phyloP scores from a whole-genome alignment of 2,888 invertebrate species.

The Cheilosia variabilis region DNA sequence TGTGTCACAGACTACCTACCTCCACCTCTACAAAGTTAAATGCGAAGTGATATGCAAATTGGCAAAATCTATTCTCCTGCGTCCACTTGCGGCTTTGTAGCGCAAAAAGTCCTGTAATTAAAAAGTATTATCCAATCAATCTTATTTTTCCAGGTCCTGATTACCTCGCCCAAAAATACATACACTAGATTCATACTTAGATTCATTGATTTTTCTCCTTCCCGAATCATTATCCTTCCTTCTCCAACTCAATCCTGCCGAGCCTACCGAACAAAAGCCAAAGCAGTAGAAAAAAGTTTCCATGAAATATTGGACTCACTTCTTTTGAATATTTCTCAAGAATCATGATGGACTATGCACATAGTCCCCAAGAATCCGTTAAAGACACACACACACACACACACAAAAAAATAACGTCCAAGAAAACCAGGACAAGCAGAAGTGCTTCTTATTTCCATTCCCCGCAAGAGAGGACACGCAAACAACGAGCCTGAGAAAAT shows the following conservation, averaged over 20 bases:
- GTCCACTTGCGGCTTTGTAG: background rate
- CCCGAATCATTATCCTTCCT: slow-evolving; percentile 71
- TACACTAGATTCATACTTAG: slow-evolving; percentile 72
- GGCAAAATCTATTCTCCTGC: no score
- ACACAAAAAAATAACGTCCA: slow-evolving; percentile 1
- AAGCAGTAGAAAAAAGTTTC: slow-evolving; percentile 40
- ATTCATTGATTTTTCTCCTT: slow-evolving; percentile 51
- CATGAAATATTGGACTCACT: slow-evolving; percentile 71
- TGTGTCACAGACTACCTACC: no score
- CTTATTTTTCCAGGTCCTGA: slow-evolving; percentile 61
- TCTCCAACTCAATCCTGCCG: slow-evolving; percentile 26
- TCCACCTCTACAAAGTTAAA: no score
- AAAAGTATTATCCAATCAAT: slow-evolving; percentile 69
- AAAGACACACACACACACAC: background rate
- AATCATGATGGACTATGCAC: slow-evolving; percentile 66
- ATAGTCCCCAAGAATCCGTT: slow-evolving; percentile 26
- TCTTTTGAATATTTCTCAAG: slow-evolving; percentile 64
- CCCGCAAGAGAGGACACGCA: slow-evolving; percentile 56
- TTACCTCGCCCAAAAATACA: slow-evolving; percentile 47
- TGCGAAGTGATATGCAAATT: no score
- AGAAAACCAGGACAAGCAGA: slow-evolving; percentile 47
- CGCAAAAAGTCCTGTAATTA: slow-evolving; percentile 63
- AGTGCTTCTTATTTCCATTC: slow-evolving; percentile 55
- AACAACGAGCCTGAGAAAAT: slow-evolving; percentile 66
- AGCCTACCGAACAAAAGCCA: slow-evolving; percentile 52